Conservation (phyloP, 2,888 invertebrate species). For the Koerneria pararmatus region DNA sequence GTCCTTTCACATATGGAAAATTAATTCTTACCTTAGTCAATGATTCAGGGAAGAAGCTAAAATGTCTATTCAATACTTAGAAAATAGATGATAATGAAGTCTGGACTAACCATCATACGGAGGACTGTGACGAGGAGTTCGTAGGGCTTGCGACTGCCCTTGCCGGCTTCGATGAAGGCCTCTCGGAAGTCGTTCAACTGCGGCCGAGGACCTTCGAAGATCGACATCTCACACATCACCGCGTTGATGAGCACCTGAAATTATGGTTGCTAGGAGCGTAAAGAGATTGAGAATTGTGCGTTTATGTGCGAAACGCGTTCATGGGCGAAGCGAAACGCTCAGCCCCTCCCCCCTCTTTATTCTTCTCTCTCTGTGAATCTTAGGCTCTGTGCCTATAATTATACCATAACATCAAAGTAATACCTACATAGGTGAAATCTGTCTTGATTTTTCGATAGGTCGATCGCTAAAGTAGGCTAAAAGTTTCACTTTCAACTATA, state of each 20-base stretch:
- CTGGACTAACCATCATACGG: constrained; percentile 10
- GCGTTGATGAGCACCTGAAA: constrained; percentile 19
- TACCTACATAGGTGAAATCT: too few relatives aligned
- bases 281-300: background rate
- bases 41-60: too few relatives aligned
- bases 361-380: too few relatives aligned
- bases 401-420: too few relatives aligned
- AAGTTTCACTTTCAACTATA: too few relatives aligned
- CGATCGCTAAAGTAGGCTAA: too few relatives aligned
- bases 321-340: background rate
- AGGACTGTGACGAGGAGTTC: constrained; percentile 6
- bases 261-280: background rate
- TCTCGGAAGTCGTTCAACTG: constrained; percentile 12
- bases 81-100: background rate
- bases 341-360: background rate
- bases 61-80: background rate
- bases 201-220: constrained; percentile 14
- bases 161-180: constrained; percentile 14
- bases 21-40: too few relatives aligned
- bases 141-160: constrained; percentile 11
- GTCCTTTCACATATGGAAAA: too few relatives aligned
- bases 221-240: background rate
- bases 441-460: too few relatives aligned
- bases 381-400: too few relatives aligned
- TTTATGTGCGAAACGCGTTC: background rate